Percentiles rank a stretch among this genome's conserved stretches.
Evolutionary conservation across 2,113 vertebrate species (phyloP).

Genomic region (Microtus pennsylvanicus): DNA sequence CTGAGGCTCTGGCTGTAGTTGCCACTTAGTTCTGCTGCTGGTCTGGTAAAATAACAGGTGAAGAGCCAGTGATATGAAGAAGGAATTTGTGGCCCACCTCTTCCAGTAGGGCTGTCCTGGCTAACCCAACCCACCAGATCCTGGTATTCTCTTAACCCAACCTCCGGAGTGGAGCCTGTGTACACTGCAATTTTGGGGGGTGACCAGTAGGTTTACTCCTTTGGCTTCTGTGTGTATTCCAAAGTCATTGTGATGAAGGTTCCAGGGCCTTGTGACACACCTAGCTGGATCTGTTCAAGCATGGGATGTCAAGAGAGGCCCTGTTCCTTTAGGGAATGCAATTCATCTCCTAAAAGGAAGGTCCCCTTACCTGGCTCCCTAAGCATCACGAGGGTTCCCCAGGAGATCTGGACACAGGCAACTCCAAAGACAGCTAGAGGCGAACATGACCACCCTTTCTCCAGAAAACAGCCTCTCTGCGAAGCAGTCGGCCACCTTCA

Average conservation of each 20-base stretch:
- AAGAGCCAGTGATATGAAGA: not conserved
- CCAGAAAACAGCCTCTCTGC: constrained; percentile 80
- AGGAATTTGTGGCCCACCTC: not conserved
- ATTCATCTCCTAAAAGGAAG: constrained; percentile 7
- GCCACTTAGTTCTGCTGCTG: not conserved
- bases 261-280: constrained; percentile 63
- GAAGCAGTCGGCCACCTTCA: constrained; percentile 77
- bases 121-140: not conserved
- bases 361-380: not conserved
- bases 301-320: not conserved
- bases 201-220: not conserved
- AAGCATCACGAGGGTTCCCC: not conserved
- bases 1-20: not conserved
- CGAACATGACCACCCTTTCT: constrained; percentile 78
- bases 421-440: constrained; percentile 6
- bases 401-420: not conserved
- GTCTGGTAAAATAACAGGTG: not conserved
- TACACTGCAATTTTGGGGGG: not conserved
- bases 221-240: constrained; percentile 9
- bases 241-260: constrained; percentile 69
- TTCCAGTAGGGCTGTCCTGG: not conserved
- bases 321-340: constrained; percentile 49
- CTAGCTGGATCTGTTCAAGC: not conserved
- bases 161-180: not conserved
- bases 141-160: not conserved